Evolutionary conservation across 2,888 invertebrate genomes (phyloP), one percentile per base, ranked within the genome.

Genomic region (Aplocera efformata): DNA sequence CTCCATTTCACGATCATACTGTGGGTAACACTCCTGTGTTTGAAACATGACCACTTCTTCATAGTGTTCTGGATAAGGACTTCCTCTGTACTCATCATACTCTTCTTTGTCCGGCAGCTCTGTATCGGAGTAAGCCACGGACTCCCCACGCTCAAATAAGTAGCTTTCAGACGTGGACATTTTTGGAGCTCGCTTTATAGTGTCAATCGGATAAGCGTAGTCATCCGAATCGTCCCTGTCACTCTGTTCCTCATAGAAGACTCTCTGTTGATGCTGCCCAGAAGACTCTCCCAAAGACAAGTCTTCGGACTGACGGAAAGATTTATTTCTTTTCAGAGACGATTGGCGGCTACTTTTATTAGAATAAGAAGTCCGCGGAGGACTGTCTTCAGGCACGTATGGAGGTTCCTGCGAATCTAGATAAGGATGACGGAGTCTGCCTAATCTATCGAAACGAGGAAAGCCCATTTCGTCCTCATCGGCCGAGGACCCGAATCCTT

Each of bases 391-490:
- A 22, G 89, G 81, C 13, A 81, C 78, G 42, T 81, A 88, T 1
- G 76, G 62, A 17, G 86, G 84, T 56, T 88, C 85, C 50, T 88
- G 88, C 6, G 86, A 77, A 52, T 89, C 88, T 1, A 89, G 76
- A 48, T 89, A 89, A 0, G 89, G 89, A 60, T 89, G 89, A 30
- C 88, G 80, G 40, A 89, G 65, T 43, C 91, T 90, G 25, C 91
- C 89, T 24, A 91, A 60, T 28, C 91, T 86, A 64, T 91, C 91
- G 49, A 91, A 91, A 22, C 90, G 78, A 9, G 91, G 91, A 50
- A 91, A 91, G 9, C 91, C 91, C 91, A 91, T 91, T 77, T 91
- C 91, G 56, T 91, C 91, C 36, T 91, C 91, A 61, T 91, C 91
- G 29, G 91, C 91, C 3, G 90, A 90, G 56, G 91, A 90, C 10